phyloP scores from a whole-genome alignment of 37 sponge, comb jelly and placozoan genomes.

The Aplysina aerophoba region DNA sequence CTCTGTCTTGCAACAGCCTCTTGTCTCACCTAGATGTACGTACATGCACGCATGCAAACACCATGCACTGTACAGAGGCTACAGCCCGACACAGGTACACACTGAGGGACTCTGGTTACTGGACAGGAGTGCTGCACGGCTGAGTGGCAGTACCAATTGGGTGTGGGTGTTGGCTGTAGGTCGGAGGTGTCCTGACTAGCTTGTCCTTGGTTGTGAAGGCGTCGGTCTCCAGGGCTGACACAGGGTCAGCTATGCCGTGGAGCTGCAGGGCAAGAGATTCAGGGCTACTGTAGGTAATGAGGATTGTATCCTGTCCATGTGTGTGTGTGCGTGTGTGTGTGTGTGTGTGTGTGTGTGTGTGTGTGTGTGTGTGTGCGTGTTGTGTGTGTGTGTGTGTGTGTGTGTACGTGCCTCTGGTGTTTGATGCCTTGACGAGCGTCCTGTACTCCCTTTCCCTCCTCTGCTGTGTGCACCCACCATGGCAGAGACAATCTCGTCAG shows the following conservation, averaged over 20 bases:
- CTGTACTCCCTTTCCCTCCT: too few species aligned
- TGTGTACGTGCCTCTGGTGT: constrained; percentile 19
- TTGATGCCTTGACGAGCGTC: neutral
- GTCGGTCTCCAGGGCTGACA: neutral
- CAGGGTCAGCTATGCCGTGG: constrained; percentile 11
- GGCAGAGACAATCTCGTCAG: constrained; percentile 19
- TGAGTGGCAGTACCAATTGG: too few species aligned
- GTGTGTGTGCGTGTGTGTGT: neutral
- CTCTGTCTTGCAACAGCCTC: too few species aligned
- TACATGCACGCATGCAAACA: too few species aligned
- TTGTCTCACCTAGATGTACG: too few species aligned
- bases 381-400: neutral
- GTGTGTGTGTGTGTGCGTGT: neutral
- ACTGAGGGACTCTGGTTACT: too few species aligned
- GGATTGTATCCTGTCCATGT: neutral
- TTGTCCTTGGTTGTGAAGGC: constrained; percentile 21
- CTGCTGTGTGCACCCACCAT: neutral
- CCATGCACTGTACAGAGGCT: too few species aligned
- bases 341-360: neutral
- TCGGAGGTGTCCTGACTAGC: constrained; percentile 15
- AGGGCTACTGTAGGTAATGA: neutral
- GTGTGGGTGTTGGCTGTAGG: too few species aligned
- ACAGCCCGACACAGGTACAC: too few species aligned
- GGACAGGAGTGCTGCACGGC: too few species aligned
- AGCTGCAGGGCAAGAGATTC: neutral